Base-by-base conservation (phyloP, 2,888 invertebrate genomes). In the Ochropleura plecta region DNA sequence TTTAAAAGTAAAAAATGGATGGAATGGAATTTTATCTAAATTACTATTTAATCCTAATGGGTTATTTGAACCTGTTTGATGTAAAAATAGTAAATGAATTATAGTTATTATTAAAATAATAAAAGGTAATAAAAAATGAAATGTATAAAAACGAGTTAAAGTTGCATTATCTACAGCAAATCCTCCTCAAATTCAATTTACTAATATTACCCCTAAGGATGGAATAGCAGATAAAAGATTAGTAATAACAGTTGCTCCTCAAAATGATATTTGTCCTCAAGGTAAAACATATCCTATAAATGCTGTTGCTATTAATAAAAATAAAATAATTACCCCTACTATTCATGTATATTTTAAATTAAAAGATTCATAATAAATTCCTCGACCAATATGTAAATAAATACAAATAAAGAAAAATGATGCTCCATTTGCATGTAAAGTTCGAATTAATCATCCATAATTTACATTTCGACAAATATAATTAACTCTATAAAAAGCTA, bases 221-320 rank as follows among this genome's bases (percentile, higher is more conserved):
- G 98, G 98, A 14, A 98, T 97, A 5, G 98, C 97, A 0, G 98
- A 98, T 80, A 98, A 79, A 87, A 98, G 88, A 90, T 98, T 98
- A 51, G 98, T 98, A 97, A 98, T 98, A n/a, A 98, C 98, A 57
- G 98, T 98, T 0, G 98, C 98, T 3, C 98, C 98, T 97, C 98
- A 98, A 92, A 98, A 98, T 1, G 98, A 98, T 97, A 98, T 98
- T 97, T 98, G 98, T 10, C 98, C 98, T 94, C 98, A 98, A 1
- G 98, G 98, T 89, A 98, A 83, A 0, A 98, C 98, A 96, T 98
- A 98, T 0, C 98, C 98, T 96, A 98, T 95, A 92, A 98, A 98
- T 42, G 98, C 98, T 66, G 98, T 97, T 90, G 94, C 97, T 97
- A 98, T 98, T 82, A 97, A 93, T 92, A 97, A 70, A 88, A 98